These are phyloP conservation scores for Tetragonisca angustula DNA, from an alignment of 2,888 invertebrate species.

Conservation along the genomic window DNA sequence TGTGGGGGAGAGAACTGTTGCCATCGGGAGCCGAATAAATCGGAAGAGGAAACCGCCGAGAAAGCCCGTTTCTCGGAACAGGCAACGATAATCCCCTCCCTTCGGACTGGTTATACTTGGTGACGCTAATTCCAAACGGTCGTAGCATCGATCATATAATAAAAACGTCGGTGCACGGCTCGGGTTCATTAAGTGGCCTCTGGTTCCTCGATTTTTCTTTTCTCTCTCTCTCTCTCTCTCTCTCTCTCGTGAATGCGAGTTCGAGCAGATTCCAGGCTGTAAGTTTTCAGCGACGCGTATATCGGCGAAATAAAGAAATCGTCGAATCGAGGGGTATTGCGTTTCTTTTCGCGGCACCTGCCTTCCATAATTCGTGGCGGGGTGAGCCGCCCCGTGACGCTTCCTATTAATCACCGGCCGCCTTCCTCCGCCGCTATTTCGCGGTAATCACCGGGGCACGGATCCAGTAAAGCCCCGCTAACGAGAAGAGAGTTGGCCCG, in stretches of 20 bases:
- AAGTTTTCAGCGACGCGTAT: conserved; percentile 30
- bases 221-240: too few relatives aligned
- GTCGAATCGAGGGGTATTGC: conserved; percentile 63
- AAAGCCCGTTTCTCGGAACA: background rate
- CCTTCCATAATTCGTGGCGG: conserved; percentile 57
- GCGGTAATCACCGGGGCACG: conserved; percentile 53
- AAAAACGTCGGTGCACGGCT: conserved; percentile 42
- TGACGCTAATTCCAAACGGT: conserved; percentile 26
- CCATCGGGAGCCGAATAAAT: background rate
- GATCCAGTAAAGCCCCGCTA: conserved; percentile 46
- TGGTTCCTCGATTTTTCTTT: background rate
- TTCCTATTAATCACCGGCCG: conserved; percentile 38
- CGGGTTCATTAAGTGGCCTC: conserved; percentile 40
- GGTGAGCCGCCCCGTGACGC: conserved; percentile 6
- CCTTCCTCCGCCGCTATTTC: conserved; percentile 36
- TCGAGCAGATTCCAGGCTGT: background rate
- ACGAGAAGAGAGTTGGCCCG: conserved; percentile 35
- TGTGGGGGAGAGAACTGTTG: background rate
- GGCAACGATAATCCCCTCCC: conserved; percentile 30
- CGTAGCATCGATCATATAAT: conserved; percentile 44
- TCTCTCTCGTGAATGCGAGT: background rate
- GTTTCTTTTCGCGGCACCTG: conserved; percentile 68
- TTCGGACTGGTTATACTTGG: conserved; percentile 44
- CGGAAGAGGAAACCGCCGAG: background rate
- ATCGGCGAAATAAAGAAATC: conserved; percentile 71